phyloP scores from a whole-genome alignment of 2,113 vertebrate species.

The Rhea americana region DNA sequence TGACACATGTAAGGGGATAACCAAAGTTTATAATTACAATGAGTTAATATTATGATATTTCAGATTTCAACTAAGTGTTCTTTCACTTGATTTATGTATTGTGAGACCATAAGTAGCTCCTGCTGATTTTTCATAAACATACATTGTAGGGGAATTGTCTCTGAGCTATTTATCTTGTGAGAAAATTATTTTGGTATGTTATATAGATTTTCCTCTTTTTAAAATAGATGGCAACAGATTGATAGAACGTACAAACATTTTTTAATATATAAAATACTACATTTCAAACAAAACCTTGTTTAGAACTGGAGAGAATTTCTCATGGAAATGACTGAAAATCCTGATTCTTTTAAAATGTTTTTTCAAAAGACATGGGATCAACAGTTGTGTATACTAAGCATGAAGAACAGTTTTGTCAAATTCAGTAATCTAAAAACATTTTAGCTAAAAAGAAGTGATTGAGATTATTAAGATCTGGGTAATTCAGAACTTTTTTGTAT shows the following conservation, averaged over 20 bases:
- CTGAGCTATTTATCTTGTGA: conserved; percentile 34
- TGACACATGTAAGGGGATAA: conserved; percentile 18
- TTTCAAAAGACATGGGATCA: neutral
- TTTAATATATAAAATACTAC: neutral
- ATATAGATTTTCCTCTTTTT: neutral
- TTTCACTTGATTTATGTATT: conserved; percentile 35
- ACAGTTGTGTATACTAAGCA: neutral
- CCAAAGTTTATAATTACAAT: neutral
- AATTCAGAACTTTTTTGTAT: neutral
- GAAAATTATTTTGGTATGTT: conserved; percentile 30
- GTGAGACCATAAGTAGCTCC: conserved; percentile 42
- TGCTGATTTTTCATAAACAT: conserved; percentile 27
- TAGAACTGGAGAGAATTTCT: neutral
- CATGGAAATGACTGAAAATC: neutral
- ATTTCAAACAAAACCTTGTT: neutral
- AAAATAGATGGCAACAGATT: neutral
- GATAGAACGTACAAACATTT: neutral
- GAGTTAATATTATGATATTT: neutral
- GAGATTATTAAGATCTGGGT: neutral
- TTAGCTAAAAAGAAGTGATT: neutral
- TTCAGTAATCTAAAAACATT: neutral
- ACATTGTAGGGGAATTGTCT: conserved; percentile 18
- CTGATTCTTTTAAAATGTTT: neutral
- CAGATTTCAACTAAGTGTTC: conserved; percentile 18
- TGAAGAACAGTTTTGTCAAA: neutral